phyloP scores from a whole-genome alignment of 2,888 invertebrate genomes.

The Malthinus flaveolus region DNA sequence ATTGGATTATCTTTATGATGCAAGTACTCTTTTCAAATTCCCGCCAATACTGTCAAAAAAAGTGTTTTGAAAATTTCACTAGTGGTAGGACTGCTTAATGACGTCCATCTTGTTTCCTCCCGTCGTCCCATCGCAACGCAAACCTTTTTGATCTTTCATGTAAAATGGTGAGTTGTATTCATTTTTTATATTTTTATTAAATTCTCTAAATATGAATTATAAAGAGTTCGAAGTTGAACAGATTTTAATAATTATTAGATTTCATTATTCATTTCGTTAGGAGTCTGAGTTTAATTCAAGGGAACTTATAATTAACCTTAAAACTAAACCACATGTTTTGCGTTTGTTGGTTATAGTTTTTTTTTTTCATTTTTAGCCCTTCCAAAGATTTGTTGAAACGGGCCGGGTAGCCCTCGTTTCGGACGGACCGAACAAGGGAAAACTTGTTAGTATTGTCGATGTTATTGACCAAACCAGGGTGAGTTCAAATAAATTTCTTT shows the following conservation, averaged over 20 bases:
- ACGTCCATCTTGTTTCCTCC: too few species aligned
- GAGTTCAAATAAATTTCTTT: conserved; percentile 44
- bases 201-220: neutral
- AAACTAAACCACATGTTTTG: neutral
- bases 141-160: neutral
- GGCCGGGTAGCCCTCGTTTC: conserved; percentile 96
- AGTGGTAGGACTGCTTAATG: too few species aligned
- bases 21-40: too few species aligned
- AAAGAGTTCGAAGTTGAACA: neutral
- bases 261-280: too few species aligned
- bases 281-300: too few species aligned
- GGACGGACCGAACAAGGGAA: conserved; percentile 87
- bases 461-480: conserved; percentile 95
- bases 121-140: too few species aligned
- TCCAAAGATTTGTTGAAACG: conserved; percentile 92
- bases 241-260: too few species aligned
- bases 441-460: conserved; percentile 92
- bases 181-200: neutral
- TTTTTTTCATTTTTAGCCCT: conserved; percentile 65
- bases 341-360: neutral
- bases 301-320: too few species aligned
- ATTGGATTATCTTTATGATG: too few species aligned
- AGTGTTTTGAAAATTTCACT: too few species aligned
- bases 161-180: neutral
- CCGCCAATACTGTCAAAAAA: too few species aligned